Conservation (phyloP, 92 coral and sea anemone genomes). For the Heteractis magnifica region DNA sequence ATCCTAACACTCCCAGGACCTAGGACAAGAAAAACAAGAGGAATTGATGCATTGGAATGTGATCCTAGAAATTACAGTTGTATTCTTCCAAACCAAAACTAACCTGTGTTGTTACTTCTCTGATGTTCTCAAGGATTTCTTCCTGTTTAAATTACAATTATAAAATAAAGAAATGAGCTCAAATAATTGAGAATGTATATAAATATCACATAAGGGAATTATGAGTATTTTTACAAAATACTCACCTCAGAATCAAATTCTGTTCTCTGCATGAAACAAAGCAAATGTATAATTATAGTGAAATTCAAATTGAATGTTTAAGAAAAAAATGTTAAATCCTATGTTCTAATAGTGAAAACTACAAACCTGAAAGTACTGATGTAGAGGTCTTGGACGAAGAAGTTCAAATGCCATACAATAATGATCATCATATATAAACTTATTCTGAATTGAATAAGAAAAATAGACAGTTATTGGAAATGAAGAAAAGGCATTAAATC, state of each 20-base stretch:
- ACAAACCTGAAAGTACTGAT: slow-evolving; percentile 80
- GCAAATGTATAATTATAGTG: not conserved
- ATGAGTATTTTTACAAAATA: not conserved
- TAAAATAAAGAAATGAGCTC: not conserved
- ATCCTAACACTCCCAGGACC: slow-evolving; percentile 71
- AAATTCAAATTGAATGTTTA: no score
- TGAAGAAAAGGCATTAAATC: not conserved
- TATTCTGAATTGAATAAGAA: slow-evolving; percentile 54
- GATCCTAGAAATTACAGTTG: no score
- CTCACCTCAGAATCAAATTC: slow-evolving; percentile 68
- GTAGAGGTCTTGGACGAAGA: slow-evolving; percentile 71
- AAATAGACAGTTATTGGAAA: not conserved
- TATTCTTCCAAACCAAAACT: not conserved
- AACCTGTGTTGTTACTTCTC: slow-evolving; percentile 80
- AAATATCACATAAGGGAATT: not conserved
- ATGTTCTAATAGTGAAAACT: not conserved
- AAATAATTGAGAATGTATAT: not conserved
- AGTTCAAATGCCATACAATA: slow-evolving; percentile 87
- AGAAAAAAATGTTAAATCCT: not conserved
- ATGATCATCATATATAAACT: slow-evolving; percentile 70
- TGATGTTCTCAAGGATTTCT: slow-evolving; percentile 56
- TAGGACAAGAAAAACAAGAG: slow-evolving; percentile 11
- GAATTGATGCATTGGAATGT: no score
- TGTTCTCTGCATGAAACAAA: slow-evolving; percentile 46
- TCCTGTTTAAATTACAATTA: slow-evolving; percentile 34